phyloP scores from a whole-genome alignment of 1,140 invertebrate species.

The Pseudomyrmex gracilis region DNA sequence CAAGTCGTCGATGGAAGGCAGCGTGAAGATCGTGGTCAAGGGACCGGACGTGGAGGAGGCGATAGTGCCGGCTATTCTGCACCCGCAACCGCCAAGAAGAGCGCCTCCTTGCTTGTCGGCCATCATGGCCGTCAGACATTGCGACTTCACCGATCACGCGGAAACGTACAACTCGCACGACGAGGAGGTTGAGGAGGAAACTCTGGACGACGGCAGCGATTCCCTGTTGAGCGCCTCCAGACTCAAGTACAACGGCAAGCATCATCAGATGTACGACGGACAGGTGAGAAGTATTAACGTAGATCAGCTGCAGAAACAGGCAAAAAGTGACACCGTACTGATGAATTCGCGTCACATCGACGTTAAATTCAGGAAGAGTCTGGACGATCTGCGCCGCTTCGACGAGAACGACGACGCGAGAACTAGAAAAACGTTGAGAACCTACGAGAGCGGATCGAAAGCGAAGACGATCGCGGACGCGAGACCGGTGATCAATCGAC shows the following conservation, averaged over 20 bases:
- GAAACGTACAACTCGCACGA: constrained; percentile 82
- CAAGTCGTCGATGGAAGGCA: constrained; percentile 79
- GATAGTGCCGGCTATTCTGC: constrained; percentile 88
- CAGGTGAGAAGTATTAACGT: constrained; percentile 6
- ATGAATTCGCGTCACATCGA: constrained; percentile 2
- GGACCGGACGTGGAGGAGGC: constrained; percentile 86
- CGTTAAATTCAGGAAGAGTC: constrained; percentile 52
- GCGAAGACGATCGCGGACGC: background rate
- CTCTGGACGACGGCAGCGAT: constrained; percentile 89
- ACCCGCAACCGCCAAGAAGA: constrained; percentile 87
- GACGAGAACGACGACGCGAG: constrained; percentile 25
- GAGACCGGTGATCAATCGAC: background rate
- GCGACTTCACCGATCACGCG: constrained; percentile 71
- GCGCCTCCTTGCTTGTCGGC: constrained; percentile 79
- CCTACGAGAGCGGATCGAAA: constrained; percentile 64
- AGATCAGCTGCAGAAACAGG: constrained; percentile 52
- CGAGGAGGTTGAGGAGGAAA: constrained; percentile 88
- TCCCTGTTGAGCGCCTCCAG: constrained; percentile 89
- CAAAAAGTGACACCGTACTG: constrained; percentile 4
- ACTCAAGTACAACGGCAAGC: constrained; percentile 77
- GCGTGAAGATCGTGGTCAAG: constrained; percentile 82
- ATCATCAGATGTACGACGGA: constrained; percentile 72
- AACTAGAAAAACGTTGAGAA: constrained; percentile 61
- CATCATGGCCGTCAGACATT: constrained; percentile 77
- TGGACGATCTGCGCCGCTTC: constrained; percentile 55